A percentile compares a stretch with the other conserved stretches of the same genome.
These are phyloP conservation scores for Merodon equestris DNA, from an alignment of 2,888 invertebrate species.

Conservation along the genomic window DNA sequence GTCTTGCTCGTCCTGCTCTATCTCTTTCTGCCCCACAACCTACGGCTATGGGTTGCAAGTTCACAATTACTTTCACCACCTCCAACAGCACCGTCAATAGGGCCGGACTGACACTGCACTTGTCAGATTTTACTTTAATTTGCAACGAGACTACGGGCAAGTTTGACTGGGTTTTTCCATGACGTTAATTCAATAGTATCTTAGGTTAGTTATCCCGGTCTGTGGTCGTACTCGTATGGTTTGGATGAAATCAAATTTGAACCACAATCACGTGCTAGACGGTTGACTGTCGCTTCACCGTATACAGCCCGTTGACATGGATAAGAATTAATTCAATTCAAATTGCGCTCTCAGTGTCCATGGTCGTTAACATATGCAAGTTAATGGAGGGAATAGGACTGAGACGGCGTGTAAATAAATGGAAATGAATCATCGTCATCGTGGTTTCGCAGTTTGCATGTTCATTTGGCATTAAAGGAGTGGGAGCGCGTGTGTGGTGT, in stretches of 20 bases:
- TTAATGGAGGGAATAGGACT: not conserved
- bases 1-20: constrained; percentile 1
- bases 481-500: not conserved
- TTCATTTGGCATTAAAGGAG: constrained; percentile 20
- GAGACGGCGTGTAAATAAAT: constrained; percentile 18
- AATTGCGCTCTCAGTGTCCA: constrained; percentile 10
- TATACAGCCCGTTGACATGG: not conserved
- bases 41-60: constrained; percentile 32
- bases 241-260: too few species aligned
- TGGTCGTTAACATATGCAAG: too few species aligned
- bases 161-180: not conserved
- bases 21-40: constrained; percentile 19
- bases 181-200: constrained; percentile 14
- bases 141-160: not conserved
- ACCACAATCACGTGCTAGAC: too few species aligned
- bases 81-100: not conserved
- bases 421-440: constrained; percentile 32
- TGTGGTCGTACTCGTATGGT: too few species aligned
- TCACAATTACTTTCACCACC: constrained; percentile 10
- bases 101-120: not conserved
- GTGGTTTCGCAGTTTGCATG: constrained; percentile 27
- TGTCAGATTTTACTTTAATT: constrained; percentile 16
- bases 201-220: constrained; percentile 21
- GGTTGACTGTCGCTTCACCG: too few species aligned
- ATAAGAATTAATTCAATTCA: constrained; percentile 26